A percentile compares a stretch with the other conserved stretches of the same genome.
Conservation (phyloP, 2,888 invertebrate genomes). For the Heteromyza rotundicornis region DNA sequence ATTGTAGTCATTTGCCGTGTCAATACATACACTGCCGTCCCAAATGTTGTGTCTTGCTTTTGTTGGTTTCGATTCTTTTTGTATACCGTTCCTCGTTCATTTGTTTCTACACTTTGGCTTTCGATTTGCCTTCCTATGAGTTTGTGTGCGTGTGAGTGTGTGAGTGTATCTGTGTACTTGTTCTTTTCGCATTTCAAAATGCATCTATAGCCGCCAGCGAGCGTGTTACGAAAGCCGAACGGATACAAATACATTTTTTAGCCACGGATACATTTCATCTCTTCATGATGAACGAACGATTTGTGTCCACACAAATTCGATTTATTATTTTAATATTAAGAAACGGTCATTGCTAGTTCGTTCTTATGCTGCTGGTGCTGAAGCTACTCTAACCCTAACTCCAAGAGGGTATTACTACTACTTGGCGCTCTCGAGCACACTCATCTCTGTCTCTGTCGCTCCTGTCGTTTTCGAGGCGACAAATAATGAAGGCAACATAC, state of each 20-base stretch:
- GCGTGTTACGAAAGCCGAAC: too few relatives aligned
- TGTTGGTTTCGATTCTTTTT: slow-evolving; percentile 31
- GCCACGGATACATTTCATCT: too few relatives aligned
- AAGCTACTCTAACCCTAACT: too few relatives aligned
- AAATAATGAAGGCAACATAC: not conserved
- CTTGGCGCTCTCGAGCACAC: too few relatives aligned
- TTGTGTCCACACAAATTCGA: not conserved
- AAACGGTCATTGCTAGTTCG: not conserved
- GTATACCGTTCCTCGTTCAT: slow-evolving; percentile 22
- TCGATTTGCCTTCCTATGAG: not conserved
- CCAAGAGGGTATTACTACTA: too few relatives aligned
- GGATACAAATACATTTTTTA: too few relatives aligned
- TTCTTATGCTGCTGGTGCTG: too few relatives aligned
- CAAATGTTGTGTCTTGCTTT: slow-evolving; percentile 8
- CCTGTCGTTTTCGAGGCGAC: too few relatives aligned
- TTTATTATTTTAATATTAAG: slow-evolving; percentile 2
- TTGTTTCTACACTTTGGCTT: not conserved
- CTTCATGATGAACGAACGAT: too few relatives aligned
- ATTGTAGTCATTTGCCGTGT: slow-evolving; percentile 48
- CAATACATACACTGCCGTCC: not conserved
- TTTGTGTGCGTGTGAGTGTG: too few relatives aligned
- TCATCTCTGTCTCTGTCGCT: too few relatives aligned
- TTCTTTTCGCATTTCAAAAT: slow-evolving; percentile 43
- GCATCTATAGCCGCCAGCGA: slow-evolving; percentile 31
- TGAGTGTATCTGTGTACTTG: too few relatives aligned